These are phyloP conservation scores for Osmerus mordax DNA, from an alignment of 2,113 vertebrate species.

Conservation along the genomic window DNA sequence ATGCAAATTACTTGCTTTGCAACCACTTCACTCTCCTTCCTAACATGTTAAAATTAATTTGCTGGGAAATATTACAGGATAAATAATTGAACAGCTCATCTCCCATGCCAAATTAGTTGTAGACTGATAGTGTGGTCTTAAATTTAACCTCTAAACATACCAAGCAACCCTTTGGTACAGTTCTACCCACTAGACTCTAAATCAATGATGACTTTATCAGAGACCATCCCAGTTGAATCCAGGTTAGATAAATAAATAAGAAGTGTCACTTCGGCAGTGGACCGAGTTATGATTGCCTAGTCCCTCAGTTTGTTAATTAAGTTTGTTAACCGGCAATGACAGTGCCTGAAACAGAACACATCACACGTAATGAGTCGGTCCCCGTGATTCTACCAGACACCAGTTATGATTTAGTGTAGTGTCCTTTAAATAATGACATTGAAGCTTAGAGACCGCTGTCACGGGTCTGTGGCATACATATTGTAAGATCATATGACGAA, in stretches of 20 bases:
- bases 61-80: slow-evolving; percentile 67
- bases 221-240: slow-evolving; percentile 41
- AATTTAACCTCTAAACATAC: slow-evolving; percentile 52
- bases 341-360: slow-evolving; percentile 35
- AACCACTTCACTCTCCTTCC: slow-evolving; percentile 68
- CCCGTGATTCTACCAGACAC: slow-evolving; percentile 43
- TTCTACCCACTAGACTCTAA: no score
- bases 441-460: slow-evolving; percentile 29
- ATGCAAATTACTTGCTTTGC: slow-evolving; percentile 69
- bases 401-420: slow-evolving; percentile 29
- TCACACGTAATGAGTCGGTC: slow-evolving; percentile 39
- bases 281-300: slow-evolving; percentile 37
- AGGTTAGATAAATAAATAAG: slow-evolving; percentile 48
- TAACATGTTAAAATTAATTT: slow-evolving; percentile 71
- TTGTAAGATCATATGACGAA: background rate
- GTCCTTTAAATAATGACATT: slow-evolving; percentile 44
- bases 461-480: slow-evolving; percentile 10
- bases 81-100: slow-evolving; percentile 72
- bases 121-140: slow-evolving; percentile 65
- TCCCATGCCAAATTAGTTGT: slow-evolving; percentile 65
- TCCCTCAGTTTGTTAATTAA: slow-evolving; percentile 58
- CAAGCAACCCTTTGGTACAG: slow-evolving; percentile 49
- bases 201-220: slow-evolving; percentile 54
- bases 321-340: slow-evolving; percentile 52
- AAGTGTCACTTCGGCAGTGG: slow-evolving; percentile 23